Base-by-base conservation (phyloP, 2,888 invertebrate species). In the Pycnomerus fuliginosus region DNA sequence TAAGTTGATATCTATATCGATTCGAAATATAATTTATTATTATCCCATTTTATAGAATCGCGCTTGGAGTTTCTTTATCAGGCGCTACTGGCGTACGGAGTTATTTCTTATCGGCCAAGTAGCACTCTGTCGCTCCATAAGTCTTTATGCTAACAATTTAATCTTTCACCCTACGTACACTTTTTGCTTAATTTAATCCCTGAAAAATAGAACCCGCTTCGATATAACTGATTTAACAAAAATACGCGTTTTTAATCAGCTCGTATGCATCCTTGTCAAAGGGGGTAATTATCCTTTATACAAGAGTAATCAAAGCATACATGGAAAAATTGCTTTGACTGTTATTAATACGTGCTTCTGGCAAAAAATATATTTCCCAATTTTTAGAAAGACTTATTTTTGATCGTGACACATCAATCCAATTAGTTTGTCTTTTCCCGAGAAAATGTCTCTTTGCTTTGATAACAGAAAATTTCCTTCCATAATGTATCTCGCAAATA, bases 11-110 rank as follows among this genome's bases (percentile, higher is more conserved):
- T 42, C 41, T 37, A 20, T 42, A 45, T 49, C 42, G 48, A 48
- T 45, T 41, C 37, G 14, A 29, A 42, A 38, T 42, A 46, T 49
- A 45, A 49, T 49, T 49, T 49, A 49, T 49, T 41, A 49, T 49
- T 42, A 49, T 49, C 49, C 49, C 42, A 34, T 46, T 49, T 49
- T 49, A 45, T 45, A 44, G 44, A 48, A 48, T 44, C 38, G 39
- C 38, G 27, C 25, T 24, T 27, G 35, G 16, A 24, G 35, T 45
- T 46, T 46, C 46, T 46, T 46, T 46, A 46, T 46, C 46, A 41
- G 37, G 3, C 13, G 27, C 31, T 27, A 37, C 46, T n/a, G 46
- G 36, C 23, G 41, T 35, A 44, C 27, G n/a, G 14, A 34, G 17
- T 30, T 39, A 30, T 23, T 39, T 25, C 46, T 46, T 46, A 46